These are phyloP conservation scores for Dynastes tityus DNA, from an alignment of 2,888 invertebrate genomes.

Conservation along the genomic window DNA sequence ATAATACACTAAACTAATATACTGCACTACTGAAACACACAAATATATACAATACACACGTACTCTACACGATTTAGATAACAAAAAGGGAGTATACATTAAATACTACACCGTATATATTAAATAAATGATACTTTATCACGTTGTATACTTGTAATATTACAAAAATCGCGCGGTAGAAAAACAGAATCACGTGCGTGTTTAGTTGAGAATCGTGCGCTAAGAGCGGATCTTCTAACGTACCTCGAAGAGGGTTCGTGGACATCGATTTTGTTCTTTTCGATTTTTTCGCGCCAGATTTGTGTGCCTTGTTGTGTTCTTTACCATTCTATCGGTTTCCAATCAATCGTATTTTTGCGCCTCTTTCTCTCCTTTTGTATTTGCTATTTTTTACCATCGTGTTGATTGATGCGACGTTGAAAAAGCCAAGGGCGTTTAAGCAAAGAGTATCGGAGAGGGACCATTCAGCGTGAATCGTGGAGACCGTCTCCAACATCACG, in stretches of 20 bases:
- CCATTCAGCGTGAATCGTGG: constrained; percentile 68
- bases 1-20: constrained; percentile 48
- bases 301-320: constrained; percentile 38
- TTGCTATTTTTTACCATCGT: constrained; percentile 26
- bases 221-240: neutral
- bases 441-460: constrained; percentile 39
- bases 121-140: constrained; percentile 3
- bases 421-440: constrained; percentile 14
- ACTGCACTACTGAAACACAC: constrained; percentile 7
- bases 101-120: constrained; percentile 2
- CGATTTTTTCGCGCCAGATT: constrained; percentile 6
- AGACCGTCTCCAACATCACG: constrained; percentile 70
- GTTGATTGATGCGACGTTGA: constrained; percentile 26
- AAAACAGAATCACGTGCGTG: constrained; percentile 18
- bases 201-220: constrained; percentile 3
- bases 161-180: constrained; percentile 2
- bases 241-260: constrained; percentile 8
- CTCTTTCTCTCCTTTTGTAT: constrained; percentile 23
- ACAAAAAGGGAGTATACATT: constrained; percentile 11
- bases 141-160: constrained; percentile 14
- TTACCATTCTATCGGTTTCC: neutral
- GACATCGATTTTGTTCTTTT: constrained; percentile 10
- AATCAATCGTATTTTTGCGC: constrained; percentile 3
- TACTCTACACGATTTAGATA: constrained; percentile 18
- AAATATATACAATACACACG: neutral